Percentiles rank a stretch among this genome's conserved stretches.
phyloP scores from a whole-genome alignment of 2,888 invertebrate genomes.

The Phymatocera aterrima region DNA sequence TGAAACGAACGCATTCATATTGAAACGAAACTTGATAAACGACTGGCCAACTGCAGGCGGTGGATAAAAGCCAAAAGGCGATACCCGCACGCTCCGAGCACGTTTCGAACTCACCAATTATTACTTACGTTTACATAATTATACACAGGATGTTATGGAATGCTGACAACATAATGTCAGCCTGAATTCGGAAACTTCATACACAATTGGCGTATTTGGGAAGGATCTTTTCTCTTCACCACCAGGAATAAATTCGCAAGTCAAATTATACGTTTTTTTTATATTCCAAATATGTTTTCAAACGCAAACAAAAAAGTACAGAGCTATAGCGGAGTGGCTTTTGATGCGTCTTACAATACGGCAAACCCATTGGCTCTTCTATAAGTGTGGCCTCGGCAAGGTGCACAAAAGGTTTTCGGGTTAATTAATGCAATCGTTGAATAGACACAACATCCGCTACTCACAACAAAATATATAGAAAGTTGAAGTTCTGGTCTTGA shows the following conservation, averaged over 20 bases:
- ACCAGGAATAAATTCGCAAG: constrained; percentile 8
- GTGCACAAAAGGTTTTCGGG: neutral
- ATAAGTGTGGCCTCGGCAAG: too few species aligned
- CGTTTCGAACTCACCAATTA: constrained; percentile 8
- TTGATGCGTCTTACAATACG: neutral
- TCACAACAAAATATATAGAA: neutral
- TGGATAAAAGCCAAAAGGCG: constrained; percentile 20
- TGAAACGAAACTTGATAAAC: constrained; percentile 36
- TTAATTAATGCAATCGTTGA: neutral
- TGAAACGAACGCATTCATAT: constrained; percentile 34
- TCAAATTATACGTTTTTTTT: too few species aligned
- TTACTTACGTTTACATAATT: constrained; percentile 1
- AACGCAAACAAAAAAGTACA: too few species aligned
- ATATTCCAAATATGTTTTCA: neutral
- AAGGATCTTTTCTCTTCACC: neutral
- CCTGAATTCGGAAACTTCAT: neutral
- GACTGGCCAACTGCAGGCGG: constrained; percentile 19
- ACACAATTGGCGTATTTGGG: neutral
- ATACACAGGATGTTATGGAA: constrained; percentile 15
- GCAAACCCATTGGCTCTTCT: neutral
- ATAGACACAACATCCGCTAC: neutral
- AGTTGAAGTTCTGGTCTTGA: neutral
- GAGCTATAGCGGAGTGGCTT: too few species aligned
- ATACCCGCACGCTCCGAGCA: constrained; percentile 11
- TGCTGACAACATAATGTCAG: constrained; percentile 28